Conservation (phyloP, 2,888 invertebrate genomes). For the Ethmia dodecea region DNA sequence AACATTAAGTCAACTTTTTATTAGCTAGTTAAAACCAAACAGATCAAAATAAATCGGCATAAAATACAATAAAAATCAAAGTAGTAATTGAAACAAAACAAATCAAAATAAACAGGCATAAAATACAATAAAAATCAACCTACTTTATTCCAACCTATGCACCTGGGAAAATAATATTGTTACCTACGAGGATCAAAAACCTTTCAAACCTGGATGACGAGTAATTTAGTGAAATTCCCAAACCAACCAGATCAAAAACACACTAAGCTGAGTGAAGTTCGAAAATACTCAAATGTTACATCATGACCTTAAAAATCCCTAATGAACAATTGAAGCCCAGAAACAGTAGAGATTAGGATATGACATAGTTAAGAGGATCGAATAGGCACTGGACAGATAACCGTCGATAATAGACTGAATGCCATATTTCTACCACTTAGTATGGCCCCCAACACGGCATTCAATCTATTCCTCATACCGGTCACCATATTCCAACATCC, state of each 20-base stretch:
- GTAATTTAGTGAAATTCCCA: neutral
- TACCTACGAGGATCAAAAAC: neutral
- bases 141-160: neutral
- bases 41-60: neutral
- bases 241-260: neutral
- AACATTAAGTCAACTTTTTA: neutral
- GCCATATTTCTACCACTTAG: neutral
- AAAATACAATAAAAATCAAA: neutral
- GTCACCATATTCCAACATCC: conserved; percentile 6
- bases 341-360: neutral
- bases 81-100: neutral
- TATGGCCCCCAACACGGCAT: conserved; percentile 3
- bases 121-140: neutral
- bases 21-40: neutral
- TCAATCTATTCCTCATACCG: conserved; percentile 4
- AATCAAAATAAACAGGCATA: neutral
- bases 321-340: neutral
- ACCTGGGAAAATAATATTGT: neutral
- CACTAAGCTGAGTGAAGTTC: neutral
- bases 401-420: neutral
- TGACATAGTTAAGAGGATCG: neutral
- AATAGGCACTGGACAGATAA: neutral
- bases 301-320: neutral
- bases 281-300: neutral
- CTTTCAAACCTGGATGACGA: neutral